These are phyloP conservation scores for Remorina albescens DNA, from an alignment of 2,797 vertebrate species.

Conservation along the genomic window DNA sequence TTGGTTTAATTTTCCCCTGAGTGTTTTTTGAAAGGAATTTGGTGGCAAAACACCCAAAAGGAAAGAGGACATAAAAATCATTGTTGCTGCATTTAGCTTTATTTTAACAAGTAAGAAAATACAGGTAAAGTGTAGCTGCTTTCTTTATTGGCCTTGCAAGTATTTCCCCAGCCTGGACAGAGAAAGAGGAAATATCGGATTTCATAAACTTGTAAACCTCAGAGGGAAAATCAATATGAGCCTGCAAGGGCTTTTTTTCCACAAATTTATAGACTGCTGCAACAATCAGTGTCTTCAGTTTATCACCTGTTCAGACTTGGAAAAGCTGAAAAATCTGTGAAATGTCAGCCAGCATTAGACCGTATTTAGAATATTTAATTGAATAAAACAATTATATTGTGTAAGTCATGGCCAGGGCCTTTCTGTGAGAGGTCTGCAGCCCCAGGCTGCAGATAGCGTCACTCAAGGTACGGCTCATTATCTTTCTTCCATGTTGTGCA, in stretches of 20 bases:
- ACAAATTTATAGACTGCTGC: conserved; percentile 63
- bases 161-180: conserved; percentile 34
- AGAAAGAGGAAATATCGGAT: conserved; percentile 70
- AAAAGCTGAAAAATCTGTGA: conserved; percentile 30
- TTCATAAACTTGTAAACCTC: conserved; percentile 75
- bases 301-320: conserved; percentile 39
- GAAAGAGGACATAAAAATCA: neutral
- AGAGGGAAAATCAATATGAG: conserved; percentile 69
- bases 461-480: conserved; percentile 47
- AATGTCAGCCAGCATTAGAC: conserved; percentile 49
- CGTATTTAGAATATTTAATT: conserved; percentile 30
- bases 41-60: conserved; percentile 18
- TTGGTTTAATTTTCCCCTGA: conserved; percentile 30
- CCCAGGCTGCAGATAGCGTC: conserved; percentile 31
- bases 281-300: conserved; percentile 49
- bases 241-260: conserved; percentile 50
- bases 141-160: conserved; percentile 25
- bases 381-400: conserved; percentile 48
- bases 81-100: neutral
- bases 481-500: conserved; percentile 41
- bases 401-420: conserved; percentile 5
- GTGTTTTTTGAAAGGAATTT: conserved; percentile 14
- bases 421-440: conserved; percentile 38
- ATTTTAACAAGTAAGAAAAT: conserved; percentile 24
- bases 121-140: conserved; percentile 7